These are phyloP conservation scores for Dipodomys spectabilis DNA, from an alignment of 2,113 vertebrate species.

Conservation along the genomic window DNA sequence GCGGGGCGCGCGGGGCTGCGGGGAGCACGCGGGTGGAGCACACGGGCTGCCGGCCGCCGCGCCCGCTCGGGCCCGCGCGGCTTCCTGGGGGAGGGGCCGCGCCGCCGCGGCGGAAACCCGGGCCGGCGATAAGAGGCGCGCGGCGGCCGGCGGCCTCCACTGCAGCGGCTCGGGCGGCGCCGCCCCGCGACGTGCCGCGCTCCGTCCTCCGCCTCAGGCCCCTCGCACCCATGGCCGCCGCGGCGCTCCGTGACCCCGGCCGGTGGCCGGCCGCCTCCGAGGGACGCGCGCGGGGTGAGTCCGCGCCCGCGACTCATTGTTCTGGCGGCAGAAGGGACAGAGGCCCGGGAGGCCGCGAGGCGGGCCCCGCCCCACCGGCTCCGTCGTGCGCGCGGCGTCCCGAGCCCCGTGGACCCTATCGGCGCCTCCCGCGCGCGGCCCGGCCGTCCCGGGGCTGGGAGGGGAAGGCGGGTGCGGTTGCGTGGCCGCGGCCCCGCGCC, in stretches of 20 bases:
- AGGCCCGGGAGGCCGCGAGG: background rate
- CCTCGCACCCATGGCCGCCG: constrained; percentile 79
- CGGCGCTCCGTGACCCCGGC: constrained; percentile 82
- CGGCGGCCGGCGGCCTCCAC: constrained; percentile 74
- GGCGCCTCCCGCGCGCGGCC: background rate
- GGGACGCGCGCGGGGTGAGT: constrained; percentile 86
- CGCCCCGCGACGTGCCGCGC: constrained; percentile 79
- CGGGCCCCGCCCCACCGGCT: background rate
- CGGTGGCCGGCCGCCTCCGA: constrained; percentile 77
- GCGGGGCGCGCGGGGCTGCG: no score
- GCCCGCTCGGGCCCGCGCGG: constrained; percentile 67
- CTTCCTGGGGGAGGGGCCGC: constrained; percentile 87
- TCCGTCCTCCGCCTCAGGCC: constrained; percentile 58
- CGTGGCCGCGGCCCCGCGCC: background rate
- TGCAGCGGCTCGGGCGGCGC: constrained; percentile 78
- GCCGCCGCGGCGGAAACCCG: constrained; percentile 84
- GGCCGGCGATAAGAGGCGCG: constrained; percentile 83
- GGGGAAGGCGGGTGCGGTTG: constrained; percentile 79
- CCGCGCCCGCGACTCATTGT: background rate
- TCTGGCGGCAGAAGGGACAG: background rate
- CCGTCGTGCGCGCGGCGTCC: background rate
- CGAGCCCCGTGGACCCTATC: background rate
- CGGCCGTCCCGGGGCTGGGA: background rate
- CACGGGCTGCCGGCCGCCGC: no score
- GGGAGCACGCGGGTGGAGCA: background rate